These are phyloP conservation scores for Marisa cornuarietis DNA, from an alignment of 1,140 invertebrate species.

Conservation along the genomic window DNA sequence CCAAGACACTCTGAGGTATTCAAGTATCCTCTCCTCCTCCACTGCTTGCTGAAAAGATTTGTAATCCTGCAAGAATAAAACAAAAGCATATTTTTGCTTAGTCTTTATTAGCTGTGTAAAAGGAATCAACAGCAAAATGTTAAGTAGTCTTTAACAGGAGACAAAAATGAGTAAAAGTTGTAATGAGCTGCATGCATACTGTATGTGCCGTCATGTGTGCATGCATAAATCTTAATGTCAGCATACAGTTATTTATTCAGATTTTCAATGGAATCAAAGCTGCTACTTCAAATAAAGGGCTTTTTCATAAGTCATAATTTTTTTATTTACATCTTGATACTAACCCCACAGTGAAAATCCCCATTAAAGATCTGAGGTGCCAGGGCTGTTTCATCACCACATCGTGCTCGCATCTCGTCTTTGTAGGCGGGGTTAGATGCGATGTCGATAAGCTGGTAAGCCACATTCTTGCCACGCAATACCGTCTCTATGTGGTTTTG, in stretches of 20 bases:
- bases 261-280: too few species aligned
- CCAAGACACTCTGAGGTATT: constrained; percentile 18
- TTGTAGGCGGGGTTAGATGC: constrained; percentile 25
- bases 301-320: too few species aligned
- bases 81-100: neutral
- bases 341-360: constrained; percentile 32
- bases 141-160: neutral
- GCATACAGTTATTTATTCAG: too few species aligned
- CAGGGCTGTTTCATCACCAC: constrained; percentile 30
- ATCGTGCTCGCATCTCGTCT: constrained; percentile 35
- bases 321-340: neutral
- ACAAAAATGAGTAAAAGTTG: too few species aligned
- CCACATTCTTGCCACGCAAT: constrained; percentile 26
- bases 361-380: constrained; percentile 43
- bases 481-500: constrained; percentile 38
- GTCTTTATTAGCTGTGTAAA: too few species aligned
- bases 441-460: constrained; percentile 33
- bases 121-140: too few species aligned
- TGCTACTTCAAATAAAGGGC: too few species aligned
- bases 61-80: constrained; percentile 19
- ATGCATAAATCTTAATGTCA: too few species aligned
- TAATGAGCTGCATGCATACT: too few species aligned
- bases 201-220: too few species aligned
- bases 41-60: constrained; percentile 23
- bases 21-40: constrained; percentile 26